These are phyloP conservation scores for Autographa pulchrina DNA, from an alignment of 2,888 invertebrate species.

Conservation along the genomic window DNA sequence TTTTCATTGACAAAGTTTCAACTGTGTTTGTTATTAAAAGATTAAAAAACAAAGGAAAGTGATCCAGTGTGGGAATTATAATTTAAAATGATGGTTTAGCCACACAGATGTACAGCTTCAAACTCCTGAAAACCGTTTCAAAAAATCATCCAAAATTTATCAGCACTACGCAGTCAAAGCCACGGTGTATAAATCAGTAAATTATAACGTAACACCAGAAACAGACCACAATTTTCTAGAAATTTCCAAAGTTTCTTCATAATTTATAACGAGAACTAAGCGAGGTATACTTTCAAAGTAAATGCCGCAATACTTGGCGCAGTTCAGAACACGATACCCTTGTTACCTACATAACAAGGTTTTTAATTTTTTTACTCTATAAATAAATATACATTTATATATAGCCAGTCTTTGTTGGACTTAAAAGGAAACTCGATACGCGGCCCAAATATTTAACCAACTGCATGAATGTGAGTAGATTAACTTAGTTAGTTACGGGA, in stretches of 20 bases:
- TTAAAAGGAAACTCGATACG: neutral
- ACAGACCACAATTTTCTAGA: constrained; percentile 11
- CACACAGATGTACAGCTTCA: too few relatives aligned
- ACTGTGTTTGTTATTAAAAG: too few relatives aligned
- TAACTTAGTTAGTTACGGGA: neutral
- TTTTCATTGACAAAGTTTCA: too few relatives aligned
- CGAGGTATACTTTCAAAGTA: constrained; percentile 15
- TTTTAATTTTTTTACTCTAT: neutral
- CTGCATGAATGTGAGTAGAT: neutral
- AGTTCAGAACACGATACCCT: constrained; percentile 23
- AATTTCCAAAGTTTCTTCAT: constrained; percentile 37
- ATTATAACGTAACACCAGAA: neutral
- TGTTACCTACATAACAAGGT: constrained; percentile 1
- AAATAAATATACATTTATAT: neutral
- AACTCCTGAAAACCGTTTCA: neutral
- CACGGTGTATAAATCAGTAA: neutral
- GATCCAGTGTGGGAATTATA: too few relatives aligned
- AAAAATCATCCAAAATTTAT: neutral
- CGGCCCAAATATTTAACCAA: constrained; percentile 3
- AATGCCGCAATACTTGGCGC: constrained; percentile 19
- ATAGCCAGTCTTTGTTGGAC: neutral
- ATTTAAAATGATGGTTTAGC: too few relatives aligned
- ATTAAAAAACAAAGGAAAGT: too few relatives aligned
- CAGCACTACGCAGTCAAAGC: neutral
- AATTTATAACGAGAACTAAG: constrained; percentile 31